phyloP scores from a whole-genome alignment of 2,113 vertebrate species.

The Notothenia rossii region DNA sequence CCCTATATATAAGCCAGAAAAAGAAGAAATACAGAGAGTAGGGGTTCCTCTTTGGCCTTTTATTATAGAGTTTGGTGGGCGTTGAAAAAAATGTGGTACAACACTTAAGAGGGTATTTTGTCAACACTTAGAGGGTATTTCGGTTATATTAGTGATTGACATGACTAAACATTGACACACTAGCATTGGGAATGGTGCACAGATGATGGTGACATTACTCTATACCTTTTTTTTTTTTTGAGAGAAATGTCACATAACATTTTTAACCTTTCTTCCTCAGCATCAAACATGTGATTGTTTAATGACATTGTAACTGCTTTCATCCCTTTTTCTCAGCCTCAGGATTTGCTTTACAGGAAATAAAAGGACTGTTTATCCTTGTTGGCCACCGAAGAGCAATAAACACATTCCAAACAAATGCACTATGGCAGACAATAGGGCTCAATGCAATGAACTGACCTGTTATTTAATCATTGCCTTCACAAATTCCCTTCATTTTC shows the following conservation, averaged over 20 bases:
- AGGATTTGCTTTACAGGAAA: conserved; percentile 24
- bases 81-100: conserved; percentile 20
- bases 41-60: conserved; percentile 43
- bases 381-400: conserved; percentile 46
- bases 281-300: conserved; percentile 43
- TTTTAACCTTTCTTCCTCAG: neutral
- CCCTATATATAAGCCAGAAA: conserved; percentile 51
- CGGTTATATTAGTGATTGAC: conserved; percentile 18
- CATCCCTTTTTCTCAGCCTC: conserved; percentile 2
- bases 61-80: conserved; percentile 57
- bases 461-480: conserved; percentile 26
- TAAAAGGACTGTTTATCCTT: conserved; percentile 35
- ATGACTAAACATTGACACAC: conserved; percentile 18
- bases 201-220: conserved; percentile 2
- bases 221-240: neutral
- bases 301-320: conserved; percentile 41
- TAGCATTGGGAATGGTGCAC: conserved; percentile 22
- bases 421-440: neutral
- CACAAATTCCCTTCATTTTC: conserved; percentile 35
- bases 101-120: no score
- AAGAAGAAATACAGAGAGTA: conserved; percentile 20
- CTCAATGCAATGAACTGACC: conserved; percentile 4
- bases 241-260: neutral
- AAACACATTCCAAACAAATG: conserved; percentile 27
- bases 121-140: neutral